Percentiles rank a stretch among this genome's conserved stretches.
Evolutionary conservation across 23 tunicate species (phyloP).

Genomic region (Styela clava): DNA sequence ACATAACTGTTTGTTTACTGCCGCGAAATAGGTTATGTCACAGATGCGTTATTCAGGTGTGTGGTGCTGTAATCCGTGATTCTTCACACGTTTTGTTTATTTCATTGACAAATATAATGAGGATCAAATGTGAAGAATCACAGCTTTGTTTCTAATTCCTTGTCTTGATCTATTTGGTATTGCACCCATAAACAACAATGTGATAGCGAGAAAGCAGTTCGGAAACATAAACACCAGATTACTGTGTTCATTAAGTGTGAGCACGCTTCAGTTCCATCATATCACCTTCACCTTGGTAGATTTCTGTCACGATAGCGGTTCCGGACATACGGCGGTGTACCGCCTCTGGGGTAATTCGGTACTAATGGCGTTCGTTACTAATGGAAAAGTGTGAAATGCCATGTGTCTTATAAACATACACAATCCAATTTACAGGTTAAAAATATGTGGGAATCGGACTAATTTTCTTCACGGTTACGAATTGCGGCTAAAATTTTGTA

Average conservation of each 20-base stretch:
- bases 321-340: slow-evolving; percentile 11
- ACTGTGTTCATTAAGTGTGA: slow-evolving; percentile 14
- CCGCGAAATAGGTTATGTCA: too few species aligned
- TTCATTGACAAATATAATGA: not conserved
- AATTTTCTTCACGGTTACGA: not conserved
- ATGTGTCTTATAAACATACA: not conserved
- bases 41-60: too few species aligned
- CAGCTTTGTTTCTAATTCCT: not conserved
- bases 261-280: not conserved
- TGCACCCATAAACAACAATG: not conserved
- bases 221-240: not conserved
- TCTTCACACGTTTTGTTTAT: not conserved
- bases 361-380: not conserved
- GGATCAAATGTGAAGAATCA: not conserved
- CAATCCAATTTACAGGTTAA: not conserved
- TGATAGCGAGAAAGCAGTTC: not conserved
- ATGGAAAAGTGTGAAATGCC: not conserved
- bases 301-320: not conserved
- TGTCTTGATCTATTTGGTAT: not conserved
- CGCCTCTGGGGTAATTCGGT: slow-evolving; percentile 10
- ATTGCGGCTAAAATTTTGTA: too few species aligned
- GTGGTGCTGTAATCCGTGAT: not conserved
- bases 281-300: not conserved
- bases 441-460: not conserved
- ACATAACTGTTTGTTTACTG: too few species aligned